These are phyloP conservation scores for Trachymyrmex septentrionalis DNA, from an alignment of 1,140 invertebrate genomes.

Conservation along the genomic window DNA sequence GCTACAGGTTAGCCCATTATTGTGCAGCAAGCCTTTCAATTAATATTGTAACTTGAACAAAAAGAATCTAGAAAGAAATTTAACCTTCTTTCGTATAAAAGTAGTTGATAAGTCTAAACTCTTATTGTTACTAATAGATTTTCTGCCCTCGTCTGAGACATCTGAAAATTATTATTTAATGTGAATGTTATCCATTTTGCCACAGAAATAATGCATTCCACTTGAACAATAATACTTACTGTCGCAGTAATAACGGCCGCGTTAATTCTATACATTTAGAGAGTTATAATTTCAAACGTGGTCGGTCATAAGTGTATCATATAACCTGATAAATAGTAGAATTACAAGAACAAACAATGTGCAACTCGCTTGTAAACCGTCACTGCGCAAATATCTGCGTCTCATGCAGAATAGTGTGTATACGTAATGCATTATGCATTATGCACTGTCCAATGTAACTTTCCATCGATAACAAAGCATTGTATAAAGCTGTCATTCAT, in stretches of 20 bases:
- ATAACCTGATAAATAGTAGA: slow-evolving; percentile 44
- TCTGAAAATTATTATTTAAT: neutral
- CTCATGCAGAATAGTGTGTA: slow-evolving; percentile 45
- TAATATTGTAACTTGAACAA: neutral
- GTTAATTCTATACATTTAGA: slow-evolving; percentile 18
- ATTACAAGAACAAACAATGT: slow-evolving; percentile 60
- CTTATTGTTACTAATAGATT: neutral
- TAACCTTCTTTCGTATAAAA: neutral
- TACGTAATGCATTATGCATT: slow-evolving; percentile 50
- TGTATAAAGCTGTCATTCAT: slow-evolving; percentile 8
- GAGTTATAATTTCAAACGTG: slow-evolving; percentile 20
- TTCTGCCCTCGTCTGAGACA: neutral
- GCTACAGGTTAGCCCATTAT: too few species aligned
- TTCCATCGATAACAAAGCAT: slow-evolving; percentile 32
- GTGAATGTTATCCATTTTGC: neutral
- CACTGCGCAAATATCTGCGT: slow-evolving; percentile 53
- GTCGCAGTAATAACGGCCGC: slow-evolving; percentile 3
- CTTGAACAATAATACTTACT: neutral
- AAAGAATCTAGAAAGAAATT: neutral
- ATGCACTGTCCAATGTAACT: slow-evolving; percentile 45
- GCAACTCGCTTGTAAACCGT: slow-evolving; percentile 49
- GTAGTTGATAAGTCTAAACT: neutral
- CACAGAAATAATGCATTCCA: neutral
- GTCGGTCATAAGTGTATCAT: slow-evolving; percentile 35
- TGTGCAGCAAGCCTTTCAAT: too few species aligned